phyloP scores from a whole-genome alignment of 2,888 invertebrate species.

The Sycophila texana region DNA sequence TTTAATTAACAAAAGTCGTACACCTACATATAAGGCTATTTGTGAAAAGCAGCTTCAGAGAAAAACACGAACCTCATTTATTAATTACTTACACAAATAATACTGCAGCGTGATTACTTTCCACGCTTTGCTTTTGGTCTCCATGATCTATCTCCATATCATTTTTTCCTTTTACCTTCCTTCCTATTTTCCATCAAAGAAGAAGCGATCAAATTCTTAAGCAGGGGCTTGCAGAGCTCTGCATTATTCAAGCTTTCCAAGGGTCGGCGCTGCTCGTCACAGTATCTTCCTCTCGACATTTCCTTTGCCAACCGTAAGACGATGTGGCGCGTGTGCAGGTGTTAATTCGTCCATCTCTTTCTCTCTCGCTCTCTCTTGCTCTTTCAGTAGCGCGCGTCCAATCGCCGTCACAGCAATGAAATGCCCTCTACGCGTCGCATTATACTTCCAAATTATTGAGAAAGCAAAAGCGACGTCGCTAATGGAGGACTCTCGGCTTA shows the following conservation, averaged over 20 bases:
- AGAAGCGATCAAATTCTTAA: conserved; percentile 67
- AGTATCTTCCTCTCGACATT: conserved; percentile 1
- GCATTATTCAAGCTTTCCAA: conserved; percentile 71
- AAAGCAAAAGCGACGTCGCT: conserved; percentile 69
- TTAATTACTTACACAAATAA: no score
- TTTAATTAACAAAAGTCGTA: no score
- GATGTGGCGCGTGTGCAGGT: conserved; percentile 62
- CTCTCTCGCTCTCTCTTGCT: conserved; percentile 50
- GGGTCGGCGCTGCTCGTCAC: conserved; percentile 49
- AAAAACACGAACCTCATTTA: no score
- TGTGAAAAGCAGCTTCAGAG: no score
- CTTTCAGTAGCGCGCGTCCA: conserved; percentile 15
- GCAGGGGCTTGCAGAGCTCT: conserved; percentile 61
- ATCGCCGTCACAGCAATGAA: not conserved
- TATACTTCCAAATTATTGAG: conserved; percentile 75
- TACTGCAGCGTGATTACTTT: no score
- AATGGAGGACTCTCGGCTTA: conserved; percentile 61
- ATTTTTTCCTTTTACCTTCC: conserved; percentile 1
- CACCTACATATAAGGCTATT: no score
- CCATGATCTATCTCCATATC: not conserved
- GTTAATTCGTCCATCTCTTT: conserved; percentile 65
- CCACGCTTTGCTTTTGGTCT: no score
- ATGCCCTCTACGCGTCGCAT: conserved; percentile 59
- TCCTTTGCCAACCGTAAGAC: not conserved
- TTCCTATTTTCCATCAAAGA: conserved; percentile 40